Evolutionary conservation across 1,140 invertebrate species (phyloP).

Genomic region (Megathymus violae): DNA sequence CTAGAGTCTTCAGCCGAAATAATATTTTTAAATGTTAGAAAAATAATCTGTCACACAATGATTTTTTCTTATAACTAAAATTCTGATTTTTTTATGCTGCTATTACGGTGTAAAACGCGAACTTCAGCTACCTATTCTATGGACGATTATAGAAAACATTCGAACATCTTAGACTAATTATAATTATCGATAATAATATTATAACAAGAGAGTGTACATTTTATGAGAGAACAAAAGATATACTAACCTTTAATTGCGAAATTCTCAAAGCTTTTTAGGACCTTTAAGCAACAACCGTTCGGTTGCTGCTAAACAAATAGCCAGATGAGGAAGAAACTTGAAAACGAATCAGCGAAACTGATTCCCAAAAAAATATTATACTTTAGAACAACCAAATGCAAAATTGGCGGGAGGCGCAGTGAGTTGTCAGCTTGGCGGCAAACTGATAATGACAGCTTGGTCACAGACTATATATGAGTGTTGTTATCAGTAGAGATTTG

Average conservation of each 20-base stretch:
- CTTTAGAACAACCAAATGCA: slow-evolving; percentile 32
- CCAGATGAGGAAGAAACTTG: slow-evolving; percentile 37
- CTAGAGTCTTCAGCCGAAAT: too few species aligned
- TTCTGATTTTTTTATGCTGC: too few species aligned
- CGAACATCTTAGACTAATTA: too few species aligned
- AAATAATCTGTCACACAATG: too few species aligned
- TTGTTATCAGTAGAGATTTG: slow-evolving; percentile 62
- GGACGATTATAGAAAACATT: too few species aligned
- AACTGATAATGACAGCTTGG: slow-evolving; percentile 56
- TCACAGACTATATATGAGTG: slow-evolving; percentile 56
- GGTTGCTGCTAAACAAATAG: slow-evolving; percentile 75
- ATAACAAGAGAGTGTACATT: too few species aligned
- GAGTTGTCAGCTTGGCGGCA: slow-evolving; percentile 47
- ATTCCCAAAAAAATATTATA: slow-evolving; percentile 43
- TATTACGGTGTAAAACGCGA: too few species aligned
- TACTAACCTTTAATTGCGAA: slow-evolving; percentile 78
- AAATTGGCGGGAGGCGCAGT: slow-evolving; percentile 30
- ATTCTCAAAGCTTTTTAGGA: slow-evolving; percentile 82
- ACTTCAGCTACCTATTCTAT: too few species aligned
- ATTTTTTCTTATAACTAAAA: too few species aligned
- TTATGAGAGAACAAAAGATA: slow-evolving; percentile 28
- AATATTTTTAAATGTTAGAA: too few species aligned
- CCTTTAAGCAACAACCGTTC: slow-evolving; percentile 77
- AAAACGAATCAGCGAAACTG: slow-evolving; percentile 48
- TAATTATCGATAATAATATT: too few species aligned